Conservation (phyloP, 2,113 vertebrate genomes). For the Atractosteus spatula region DNA sequence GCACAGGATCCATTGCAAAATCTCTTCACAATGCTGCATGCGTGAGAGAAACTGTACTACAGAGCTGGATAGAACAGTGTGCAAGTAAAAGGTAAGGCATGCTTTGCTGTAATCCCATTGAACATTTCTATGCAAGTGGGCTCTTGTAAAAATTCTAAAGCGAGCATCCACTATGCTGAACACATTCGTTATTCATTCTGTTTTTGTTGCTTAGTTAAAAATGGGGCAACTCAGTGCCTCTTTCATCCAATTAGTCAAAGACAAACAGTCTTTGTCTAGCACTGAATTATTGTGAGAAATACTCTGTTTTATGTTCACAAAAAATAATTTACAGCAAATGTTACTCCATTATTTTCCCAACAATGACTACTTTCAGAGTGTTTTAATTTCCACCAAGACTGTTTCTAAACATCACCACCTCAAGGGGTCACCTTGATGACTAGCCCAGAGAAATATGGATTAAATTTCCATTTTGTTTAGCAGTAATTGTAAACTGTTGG, state of each 20-base stretch:
- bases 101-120: too few relatives aligned
- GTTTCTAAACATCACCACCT: conserved; percentile 2
- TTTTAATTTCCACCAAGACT: conserved; percentile 5
- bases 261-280: conserved; percentile 61
- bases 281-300: conserved; percentile 32
- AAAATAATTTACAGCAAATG: conserved; percentile 28
- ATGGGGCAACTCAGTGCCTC: conserved; percentile 38
- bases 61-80: too few relatives aligned
- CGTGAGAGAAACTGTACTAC: too few relatives aligned
- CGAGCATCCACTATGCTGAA: too few relatives aligned
- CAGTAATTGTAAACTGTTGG: too few relatives aligned
- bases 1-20: too few relatives aligned
- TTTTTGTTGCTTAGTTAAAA: conserved; percentile 33
- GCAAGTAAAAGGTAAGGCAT: too few relatives aligned
- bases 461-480: conserved; percentile 14
- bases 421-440: conserved; percentile 25
- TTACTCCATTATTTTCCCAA: conserved; percentile 12
- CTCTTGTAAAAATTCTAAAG: too few relatives aligned
- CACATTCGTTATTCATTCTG: not conserved
- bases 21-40: too few relatives aligned
- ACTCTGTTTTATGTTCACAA: conserved; percentile 38
- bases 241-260: conserved; percentile 60
- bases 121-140: too few relatives aligned
- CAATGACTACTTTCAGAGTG: conserved; percentile 31
- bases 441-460: conserved; percentile 14